Conservation (phyloP, 2,888 invertebrate genomes). For the Erebia epiphron region DNA sequence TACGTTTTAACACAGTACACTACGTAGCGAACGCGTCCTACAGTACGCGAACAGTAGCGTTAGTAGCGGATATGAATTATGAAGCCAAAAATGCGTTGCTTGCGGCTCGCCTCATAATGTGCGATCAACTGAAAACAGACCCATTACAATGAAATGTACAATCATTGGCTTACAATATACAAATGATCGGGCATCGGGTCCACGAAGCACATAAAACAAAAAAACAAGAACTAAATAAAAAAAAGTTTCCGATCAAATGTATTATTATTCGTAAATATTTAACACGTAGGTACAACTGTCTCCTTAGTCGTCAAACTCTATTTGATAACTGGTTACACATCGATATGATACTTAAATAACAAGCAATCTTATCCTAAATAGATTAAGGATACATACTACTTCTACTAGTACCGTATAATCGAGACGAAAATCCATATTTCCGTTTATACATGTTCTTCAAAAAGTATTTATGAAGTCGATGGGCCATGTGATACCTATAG, state of each 20-base stretch:
- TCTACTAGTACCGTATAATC: slow-evolving; percentile 42
- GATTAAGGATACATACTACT: slow-evolving; percentile 43
- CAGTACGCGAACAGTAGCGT: no score
- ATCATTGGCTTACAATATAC: slow-evolving; percentile 57
- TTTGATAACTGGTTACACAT: slow-evolving; percentile 49
- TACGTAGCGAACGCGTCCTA: no score
- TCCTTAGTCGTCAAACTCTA: slow-evolving; percentile 39
- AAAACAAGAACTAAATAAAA: slow-evolving; percentile 30
- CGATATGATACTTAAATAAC: slow-evolving; percentile 60
- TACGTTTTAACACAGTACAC: no score
- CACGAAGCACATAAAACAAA: slow-evolving; percentile 37
- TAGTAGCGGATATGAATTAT: no score
- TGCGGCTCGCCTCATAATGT: neutral
- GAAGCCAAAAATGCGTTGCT: neutral
- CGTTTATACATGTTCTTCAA: slow-evolving; percentile 1
- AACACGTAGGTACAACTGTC: slow-evolving; percentile 38
- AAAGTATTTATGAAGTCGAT: neutral
- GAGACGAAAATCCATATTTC: slow-evolving; percentile 33
- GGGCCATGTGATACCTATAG: no score
- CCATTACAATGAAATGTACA: slow-evolving; percentile 81
- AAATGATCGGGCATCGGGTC: slow-evolving; percentile 56
- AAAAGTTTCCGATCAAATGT: slow-evolving; percentile 58
- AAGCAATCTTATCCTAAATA: slow-evolving; percentile 59
- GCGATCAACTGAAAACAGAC: slow-evolving; percentile 50
- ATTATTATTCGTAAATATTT: slow-evolving; percentile 32